Percentiles rank a stretch among this genome's conserved stretches.
These are phyloP conservation scores for Eristalinus aeneus DNA, from an alignment of 2,888 invertebrate genomes.

Conservation along the genomic window DNA sequence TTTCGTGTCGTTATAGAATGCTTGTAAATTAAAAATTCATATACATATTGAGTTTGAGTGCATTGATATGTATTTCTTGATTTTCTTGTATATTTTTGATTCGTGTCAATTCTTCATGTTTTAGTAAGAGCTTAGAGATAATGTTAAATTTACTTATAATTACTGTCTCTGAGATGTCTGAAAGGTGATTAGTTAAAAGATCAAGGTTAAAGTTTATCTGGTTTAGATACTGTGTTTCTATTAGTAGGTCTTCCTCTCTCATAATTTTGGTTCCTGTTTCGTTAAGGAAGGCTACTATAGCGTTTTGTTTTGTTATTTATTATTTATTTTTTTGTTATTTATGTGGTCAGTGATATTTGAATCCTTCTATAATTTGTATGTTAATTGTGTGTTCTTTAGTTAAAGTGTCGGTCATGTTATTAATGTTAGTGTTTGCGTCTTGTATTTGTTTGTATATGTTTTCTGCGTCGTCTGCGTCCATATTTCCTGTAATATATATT, in stretches of 20 bases:
- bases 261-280: too few relatives aligned
- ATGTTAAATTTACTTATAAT: conserved; percentile 54
- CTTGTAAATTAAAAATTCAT: too few relatives aligned
- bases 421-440: not conserved
- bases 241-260: too few relatives aligned
- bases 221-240: conserved; percentile 29
- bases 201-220: conserved; percentile 58
- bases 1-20: too few relatives aligned
- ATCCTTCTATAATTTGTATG: conserved; percentile 12
- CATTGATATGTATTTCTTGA: too few relatives aligned
- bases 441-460: not conserved
- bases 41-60: too few relatives aligned
- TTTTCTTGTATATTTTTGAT: conserved; percentile 7
- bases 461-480: not conserved
- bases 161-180: conserved; percentile 37
- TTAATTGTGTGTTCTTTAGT: conserved; percentile 19
- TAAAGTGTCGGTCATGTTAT: not conserved
- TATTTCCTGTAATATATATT: conserved; percentile 15
- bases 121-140: conserved; percentile 42
- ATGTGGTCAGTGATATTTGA: too few relatives aligned
- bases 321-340: too few relatives aligned
- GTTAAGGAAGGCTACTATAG: not conserved
- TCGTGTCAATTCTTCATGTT: conserved; percentile 10
- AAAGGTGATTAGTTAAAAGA: conserved; percentile 28
- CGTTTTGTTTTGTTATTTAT: too few relatives aligned